Conservation (phyloP, 1,140 invertebrate species). For the Maniola jurtina region DNA sequence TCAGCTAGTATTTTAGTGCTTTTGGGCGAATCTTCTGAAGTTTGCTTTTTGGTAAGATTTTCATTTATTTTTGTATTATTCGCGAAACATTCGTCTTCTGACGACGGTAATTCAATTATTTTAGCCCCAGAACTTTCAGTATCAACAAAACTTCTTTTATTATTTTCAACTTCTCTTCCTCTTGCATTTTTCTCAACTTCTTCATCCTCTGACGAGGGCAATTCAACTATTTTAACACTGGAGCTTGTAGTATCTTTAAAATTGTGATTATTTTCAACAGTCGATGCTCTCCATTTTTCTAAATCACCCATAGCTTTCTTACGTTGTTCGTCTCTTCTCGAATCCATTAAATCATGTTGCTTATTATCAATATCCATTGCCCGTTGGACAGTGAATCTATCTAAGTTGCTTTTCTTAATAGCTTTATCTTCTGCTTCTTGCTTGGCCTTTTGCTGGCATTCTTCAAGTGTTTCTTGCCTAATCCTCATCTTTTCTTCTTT, state of each 20-base stretch:
- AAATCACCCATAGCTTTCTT: conserved; percentile 83
- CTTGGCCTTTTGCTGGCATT: conserved; percentile 78
- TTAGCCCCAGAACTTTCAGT: conserved; percentile 32
- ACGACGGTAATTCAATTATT: conserved; percentile 46
- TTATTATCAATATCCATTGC: conserved; percentile 81
- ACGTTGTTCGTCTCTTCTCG: conserved; percentile 78
- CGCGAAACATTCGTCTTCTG: conserved; percentile 37
- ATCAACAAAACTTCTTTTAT: background rate
- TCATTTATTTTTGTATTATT: background rate
- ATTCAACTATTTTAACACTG: conserved; percentile 1
- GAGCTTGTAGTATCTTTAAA: background rate
- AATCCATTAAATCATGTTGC: conserved; percentile 79
- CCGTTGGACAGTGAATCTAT: conserved; percentile 80
- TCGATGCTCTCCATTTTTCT: conserved; percentile 80
- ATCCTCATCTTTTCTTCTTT: conserved; percentile 79
- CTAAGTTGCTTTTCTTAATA: conserved; percentile 71
- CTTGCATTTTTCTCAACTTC: conserved; percentile 5
- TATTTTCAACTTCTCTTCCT: background rate
- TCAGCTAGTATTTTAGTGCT: background rate
- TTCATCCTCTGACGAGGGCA: conserved; percentile 13
- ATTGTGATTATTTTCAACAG: background rate
- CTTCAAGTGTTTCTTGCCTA: conserved; percentile 77
- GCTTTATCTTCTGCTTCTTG: conserved; percentile 74
- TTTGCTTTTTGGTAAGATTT: conserved; percentile 14
- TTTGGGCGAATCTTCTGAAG: background rate